These are phyloP conservation scores for Nasalis larvatus DNA, from an alignment of 2,113 vertebrate species.

Conservation along the genomic window DNA sequence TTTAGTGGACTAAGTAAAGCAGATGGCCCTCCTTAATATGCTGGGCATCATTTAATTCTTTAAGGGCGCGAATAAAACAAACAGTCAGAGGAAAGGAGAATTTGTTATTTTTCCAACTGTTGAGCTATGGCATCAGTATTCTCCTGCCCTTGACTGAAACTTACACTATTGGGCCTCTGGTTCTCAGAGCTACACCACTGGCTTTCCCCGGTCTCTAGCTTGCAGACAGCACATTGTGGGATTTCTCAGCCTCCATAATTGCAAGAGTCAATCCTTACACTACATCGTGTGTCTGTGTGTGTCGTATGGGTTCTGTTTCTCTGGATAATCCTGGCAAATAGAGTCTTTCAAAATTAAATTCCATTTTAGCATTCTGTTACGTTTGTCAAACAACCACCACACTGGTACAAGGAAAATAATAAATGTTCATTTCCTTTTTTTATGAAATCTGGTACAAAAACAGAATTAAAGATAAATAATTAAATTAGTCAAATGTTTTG, in stretches of 20 bases:
- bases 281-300: neutral
- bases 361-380: neutral
- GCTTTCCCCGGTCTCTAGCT: neutral
- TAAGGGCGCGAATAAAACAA: neutral
- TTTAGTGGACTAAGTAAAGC: neutral
- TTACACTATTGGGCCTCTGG: neutral
- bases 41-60: neutral
- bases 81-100: neutral
- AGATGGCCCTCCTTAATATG: neutral
- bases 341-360: neutral
- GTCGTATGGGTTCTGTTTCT: neutral
- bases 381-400: neutral
- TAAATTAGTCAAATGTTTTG: conserved; percentile 56
- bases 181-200: neutral
- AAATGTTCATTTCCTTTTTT: neutral
- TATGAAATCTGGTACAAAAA: neutral
- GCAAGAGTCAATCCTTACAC: neutral
- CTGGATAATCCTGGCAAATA: neutral
- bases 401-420: neutral
- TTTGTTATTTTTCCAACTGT: neutral
- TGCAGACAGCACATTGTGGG: neutral
- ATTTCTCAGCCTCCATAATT: neutral
- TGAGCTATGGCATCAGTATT: neutral
- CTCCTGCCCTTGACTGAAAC: neutral
- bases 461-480: conserved; percentile 52